Evolutionary conservation across 1,140 invertebrate species (phyloP), one percentile per base, ranked within the genome.

Genomic region (Drosophila neocordata): DNA sequence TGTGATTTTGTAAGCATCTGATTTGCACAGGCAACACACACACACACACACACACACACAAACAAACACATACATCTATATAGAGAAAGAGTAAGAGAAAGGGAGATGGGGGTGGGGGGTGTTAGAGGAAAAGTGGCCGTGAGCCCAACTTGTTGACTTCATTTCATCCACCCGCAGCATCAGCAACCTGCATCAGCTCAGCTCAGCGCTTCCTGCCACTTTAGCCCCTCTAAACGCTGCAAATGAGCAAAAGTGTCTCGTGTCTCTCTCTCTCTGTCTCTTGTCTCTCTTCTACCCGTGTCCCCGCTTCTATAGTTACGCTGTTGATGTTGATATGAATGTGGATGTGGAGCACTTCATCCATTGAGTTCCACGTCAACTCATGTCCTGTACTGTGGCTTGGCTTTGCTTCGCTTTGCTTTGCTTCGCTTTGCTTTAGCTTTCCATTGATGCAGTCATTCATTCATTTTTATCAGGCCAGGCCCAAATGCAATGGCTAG

Each of bases 201-300:
- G 55, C 34, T 34, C 20, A 31, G 27, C 41, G 31, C 57, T 59
- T 59, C 35, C 58, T 60, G 56, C 56, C 58, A 41, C 58, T 60
- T 60, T 38, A 60, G 20, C 58, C 24, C 34, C 58, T 60, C 58
- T 60, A 60, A 60, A 60, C 8, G 58, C 58, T 44, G 58, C 38
- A 48, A 60, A 60, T 60, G 58, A 60, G 58, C 58, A 60, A 60
- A 60, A 60, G 58, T 60, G 58, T 60, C 22, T 37, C 20, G 37
- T 38, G 18, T 60, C 41, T 48, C 41, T 48, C 22, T 24, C n/a
- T n/a, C n/a, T n/a, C n/a, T 48, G 41, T 48, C 41, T 20, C 34
- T 8, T 20, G 15, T 18, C 41, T 11, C 9, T 37, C 9, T 1
- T 4, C 41, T n/a, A n/a, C 15, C 41, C 18, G 15, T 9, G 7